Percentiles rank a stretch among this genome's conserved stretches.
Conservation (phyloP, 2,888 invertebrate genomes). For the Cryptus armator region DNA sequence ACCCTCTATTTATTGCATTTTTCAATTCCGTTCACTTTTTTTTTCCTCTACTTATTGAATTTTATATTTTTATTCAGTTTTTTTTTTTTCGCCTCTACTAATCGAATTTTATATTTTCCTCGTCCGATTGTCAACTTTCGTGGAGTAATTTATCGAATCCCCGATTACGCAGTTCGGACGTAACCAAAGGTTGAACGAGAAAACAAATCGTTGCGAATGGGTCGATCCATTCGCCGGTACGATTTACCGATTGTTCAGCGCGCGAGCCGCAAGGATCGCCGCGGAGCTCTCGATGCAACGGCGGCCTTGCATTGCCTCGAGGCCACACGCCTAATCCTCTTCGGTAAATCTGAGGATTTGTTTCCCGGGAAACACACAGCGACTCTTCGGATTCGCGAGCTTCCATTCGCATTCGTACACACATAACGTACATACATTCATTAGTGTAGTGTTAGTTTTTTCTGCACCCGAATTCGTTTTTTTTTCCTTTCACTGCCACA, state of each 20-base stretch:
- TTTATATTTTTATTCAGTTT: too few relatives aligned
- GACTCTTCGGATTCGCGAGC: neutral
- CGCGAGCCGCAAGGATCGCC: neutral
- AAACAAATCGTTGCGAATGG: slow-evolving; percentile 41
- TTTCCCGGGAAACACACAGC: slow-evolving; percentile 43
- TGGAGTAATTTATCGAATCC: neutral
- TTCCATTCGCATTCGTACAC: neutral
- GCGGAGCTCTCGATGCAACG: neutral
- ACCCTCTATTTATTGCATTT: too few relatives aligned
- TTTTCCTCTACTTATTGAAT: too few relatives aligned
- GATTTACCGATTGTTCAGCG: slow-evolving; percentile 42
- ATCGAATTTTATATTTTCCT: neutral
- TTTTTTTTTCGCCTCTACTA: too few relatives aligned
- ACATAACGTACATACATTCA: slow-evolving; percentile 4
- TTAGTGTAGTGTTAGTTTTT: slow-evolving; percentile 21
- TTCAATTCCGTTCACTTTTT: too few relatives aligned
- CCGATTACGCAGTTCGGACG: neutral
- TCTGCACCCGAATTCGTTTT: slow-evolving; percentile 15
- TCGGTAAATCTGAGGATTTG: slow-evolving; percentile 63
- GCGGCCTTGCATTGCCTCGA: slow-evolving; percentile 17
- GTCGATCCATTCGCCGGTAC: slow-evolving; percentile 23
- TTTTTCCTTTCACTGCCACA: neutral
- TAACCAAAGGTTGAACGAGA: neutral
- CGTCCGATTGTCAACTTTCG: neutral
- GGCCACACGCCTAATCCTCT: slow-evolving; percentile 59